Evolutionary conservation across 2,113 vertebrate genomes (phyloP).

Genomic region (Nymphicus hollandicus): DNA sequence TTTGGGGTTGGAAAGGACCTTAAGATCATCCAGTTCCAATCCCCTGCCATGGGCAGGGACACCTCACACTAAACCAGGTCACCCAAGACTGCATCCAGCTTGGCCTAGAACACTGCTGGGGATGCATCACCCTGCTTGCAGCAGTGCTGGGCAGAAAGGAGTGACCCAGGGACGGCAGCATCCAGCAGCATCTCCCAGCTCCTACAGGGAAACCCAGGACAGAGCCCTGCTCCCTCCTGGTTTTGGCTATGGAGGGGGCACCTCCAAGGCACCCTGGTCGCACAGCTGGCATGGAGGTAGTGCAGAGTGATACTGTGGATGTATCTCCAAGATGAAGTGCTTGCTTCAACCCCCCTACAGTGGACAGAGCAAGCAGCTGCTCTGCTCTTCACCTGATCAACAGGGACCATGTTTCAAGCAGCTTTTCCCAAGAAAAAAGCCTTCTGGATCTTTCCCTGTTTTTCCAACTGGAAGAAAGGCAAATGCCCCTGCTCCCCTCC

Average conservation of each 20-base stretch:
- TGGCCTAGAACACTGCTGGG: background rate
- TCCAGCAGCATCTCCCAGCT: background rate
- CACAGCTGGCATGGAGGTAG: fast-evolving
- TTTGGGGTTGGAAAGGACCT: background rate
- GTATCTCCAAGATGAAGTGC: fast-evolving
- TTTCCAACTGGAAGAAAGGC: background rate
- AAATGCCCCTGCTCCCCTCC: background rate
- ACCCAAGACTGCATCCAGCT: background rate
- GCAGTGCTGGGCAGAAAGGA: fast-evolving
- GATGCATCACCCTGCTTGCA: background rate
- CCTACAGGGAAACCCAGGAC: background rate
- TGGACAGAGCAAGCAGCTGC: background rate
- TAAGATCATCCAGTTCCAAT: background rate
- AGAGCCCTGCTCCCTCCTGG: background rate
- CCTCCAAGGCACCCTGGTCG: fast-evolving
- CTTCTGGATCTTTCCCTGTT: background rate
- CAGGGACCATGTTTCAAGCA: background rate
- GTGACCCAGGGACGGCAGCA: fast-evolving
- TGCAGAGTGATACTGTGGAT: fast-evolving
- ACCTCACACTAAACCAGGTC: background rate
- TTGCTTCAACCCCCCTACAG: fast-evolving
- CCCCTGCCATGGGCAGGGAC: background rate
- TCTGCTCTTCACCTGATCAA: background rate
- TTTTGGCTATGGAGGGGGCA: background rate
- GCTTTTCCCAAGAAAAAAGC: background rate